Conservation (phyloP, 2,797 vertebrate species). For the Molossus alvarezi region DNA sequence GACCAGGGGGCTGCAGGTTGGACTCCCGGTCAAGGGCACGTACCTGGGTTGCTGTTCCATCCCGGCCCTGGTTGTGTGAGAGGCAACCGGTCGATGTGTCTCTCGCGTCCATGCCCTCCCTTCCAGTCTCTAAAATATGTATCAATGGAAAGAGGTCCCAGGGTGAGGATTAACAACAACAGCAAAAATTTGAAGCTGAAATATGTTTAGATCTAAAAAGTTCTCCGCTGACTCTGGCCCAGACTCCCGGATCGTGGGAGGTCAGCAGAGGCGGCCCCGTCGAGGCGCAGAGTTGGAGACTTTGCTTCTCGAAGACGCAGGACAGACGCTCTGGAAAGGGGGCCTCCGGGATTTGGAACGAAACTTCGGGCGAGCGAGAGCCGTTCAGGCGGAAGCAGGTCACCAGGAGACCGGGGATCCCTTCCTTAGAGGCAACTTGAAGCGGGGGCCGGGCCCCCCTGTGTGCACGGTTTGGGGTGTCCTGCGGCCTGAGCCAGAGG, state of each 20-base stretch:
- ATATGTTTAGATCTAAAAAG: neutral
- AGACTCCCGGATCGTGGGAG: neutral
- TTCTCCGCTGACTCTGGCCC: neutral
- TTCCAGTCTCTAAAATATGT: too few relatives aligned
- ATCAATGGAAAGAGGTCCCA: too few relatives aligned
- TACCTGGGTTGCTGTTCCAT: too few relatives aligned
- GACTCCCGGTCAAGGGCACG: too few relatives aligned
- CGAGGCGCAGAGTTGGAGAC: conserved; percentile 46
- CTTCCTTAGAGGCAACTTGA: conserved; percentile 70
- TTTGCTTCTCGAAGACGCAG: conserved; percentile 38
- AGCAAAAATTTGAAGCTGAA: conserved; percentile 1
- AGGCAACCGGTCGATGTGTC: too few relatives aligned
- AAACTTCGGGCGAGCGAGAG: conserved; percentile 67
- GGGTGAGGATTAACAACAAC: neutral
- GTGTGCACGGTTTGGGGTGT: conserved; percentile 10
- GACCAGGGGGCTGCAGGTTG: too few relatives aligned
- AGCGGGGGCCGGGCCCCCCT: conserved; percentile 60
- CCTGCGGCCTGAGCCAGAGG: neutral
- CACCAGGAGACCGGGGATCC: conserved; percentile 61
- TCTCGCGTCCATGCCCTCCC: too few relatives aligned
- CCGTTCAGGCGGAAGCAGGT: conserved; percentile 70
- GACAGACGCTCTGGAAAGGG: conserved; percentile 55
- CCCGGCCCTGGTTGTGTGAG: too few relatives aligned
- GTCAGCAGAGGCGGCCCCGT: neutral
- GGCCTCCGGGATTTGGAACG: conserved; percentile 63